Conservation (phyloP, 2,888 invertebrate genomes). For the Meloe dianella region DNA sequence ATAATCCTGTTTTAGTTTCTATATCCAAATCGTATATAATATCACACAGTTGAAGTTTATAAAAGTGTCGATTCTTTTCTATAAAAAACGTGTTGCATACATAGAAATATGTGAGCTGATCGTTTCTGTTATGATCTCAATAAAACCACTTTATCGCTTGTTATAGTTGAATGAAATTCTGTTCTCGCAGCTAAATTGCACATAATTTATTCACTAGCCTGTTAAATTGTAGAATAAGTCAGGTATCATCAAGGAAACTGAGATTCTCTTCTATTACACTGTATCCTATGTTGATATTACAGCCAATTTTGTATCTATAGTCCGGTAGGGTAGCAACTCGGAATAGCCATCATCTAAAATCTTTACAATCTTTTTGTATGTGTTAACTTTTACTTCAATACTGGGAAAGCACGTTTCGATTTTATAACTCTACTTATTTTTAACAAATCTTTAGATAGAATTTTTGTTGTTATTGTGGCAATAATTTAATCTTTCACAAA, state of each 20-base stretch:
- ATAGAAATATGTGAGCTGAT: conserved; percentile 27
- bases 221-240: conserved; percentile 12
- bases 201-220: conserved; percentile 12
- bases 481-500: neutral
- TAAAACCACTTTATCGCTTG: conserved; percentile 15
- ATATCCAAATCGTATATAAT: neutral
- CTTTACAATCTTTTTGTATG: neutral
- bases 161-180: conserved; percentile 15
- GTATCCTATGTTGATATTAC: conserved; percentile 1
- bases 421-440: neutral
- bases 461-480: neutral
- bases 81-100: conserved; percentile 35
- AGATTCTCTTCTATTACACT: neutral
- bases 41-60: neutral
- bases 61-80: conserved; percentile 33
- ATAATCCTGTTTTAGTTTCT: neutral
- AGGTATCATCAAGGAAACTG: conserved; percentile 11
- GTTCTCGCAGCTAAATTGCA: conserved; percentile 8
- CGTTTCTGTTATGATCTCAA: conserved; percentile 30
- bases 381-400: neutral
- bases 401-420: neutral
- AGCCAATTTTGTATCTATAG: neutral
- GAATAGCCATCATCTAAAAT: neutral
- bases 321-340: neutral
- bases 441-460: conserved; percentile 5